Evolutionary conservation across 2,888 invertebrate species (phyloP).

Genomic region (Mechanitis messenoides): DNA sequence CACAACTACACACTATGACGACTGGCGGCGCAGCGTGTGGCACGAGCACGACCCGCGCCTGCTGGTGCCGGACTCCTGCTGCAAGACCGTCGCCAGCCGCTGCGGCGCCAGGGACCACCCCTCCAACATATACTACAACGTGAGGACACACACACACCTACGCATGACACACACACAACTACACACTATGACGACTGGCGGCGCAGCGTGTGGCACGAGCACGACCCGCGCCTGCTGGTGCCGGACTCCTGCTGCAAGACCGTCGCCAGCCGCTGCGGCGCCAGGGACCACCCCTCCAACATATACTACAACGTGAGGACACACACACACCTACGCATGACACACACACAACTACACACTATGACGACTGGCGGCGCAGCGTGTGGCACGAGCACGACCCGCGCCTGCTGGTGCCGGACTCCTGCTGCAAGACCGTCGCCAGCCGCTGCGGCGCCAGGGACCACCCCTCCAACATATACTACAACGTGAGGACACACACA

Average conservation of each 20-base stretch:
- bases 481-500: constrained; percentile 74
- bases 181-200: constrained; percentile 81
- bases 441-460: constrained; percentile 80
- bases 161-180: no score
- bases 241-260: constrained; percentile 94
- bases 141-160: constrained; percentile 48
- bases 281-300: constrained; percentile 88
- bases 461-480: constrained; percentile 91
- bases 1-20: constrained; percentile 50
- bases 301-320: constrained; percentile 84
- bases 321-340: neutral
- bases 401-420: constrained; percentile 86
- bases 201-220: constrained; percentile 82
- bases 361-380: constrained; percentile 85
- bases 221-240: constrained; percentile 79
- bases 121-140: constrained; percentile 88
- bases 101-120: constrained; percentile 87
- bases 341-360: no score
- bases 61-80: constrained; percentile 91
- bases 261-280: constrained; percentile 77
- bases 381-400: constrained; percentile 81
- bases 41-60: constrained; percentile 76
- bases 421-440: constrained; percentile 87
- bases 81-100: constrained; percentile 79
- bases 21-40: constrained; percentile 89